A percentile compares a stretch with the other conserved stretches of the same genome.
These are phyloP conservation scores for Sebastes aleutianus DNA, from an alignment of 2,797 vertebrate species.

Conservation along the genomic window DNA sequence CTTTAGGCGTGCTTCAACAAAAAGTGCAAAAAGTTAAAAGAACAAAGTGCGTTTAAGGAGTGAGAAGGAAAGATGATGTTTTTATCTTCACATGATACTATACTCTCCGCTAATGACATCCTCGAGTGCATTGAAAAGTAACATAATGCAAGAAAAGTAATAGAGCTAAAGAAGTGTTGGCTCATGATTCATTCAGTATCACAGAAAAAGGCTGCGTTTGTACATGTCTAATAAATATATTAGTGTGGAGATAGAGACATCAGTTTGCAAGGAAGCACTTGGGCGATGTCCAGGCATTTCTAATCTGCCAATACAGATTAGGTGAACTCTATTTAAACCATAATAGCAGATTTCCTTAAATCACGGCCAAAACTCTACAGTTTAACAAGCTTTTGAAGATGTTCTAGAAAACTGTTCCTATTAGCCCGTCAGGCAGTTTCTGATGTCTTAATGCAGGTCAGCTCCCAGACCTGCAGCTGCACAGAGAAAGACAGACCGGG, in stretches of 20 bases:
- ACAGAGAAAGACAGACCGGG: slow-evolving; percentile 50
- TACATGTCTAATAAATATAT: slow-evolving; percentile 64
- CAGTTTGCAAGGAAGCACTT: slow-evolving; percentile 42
- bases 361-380: slow-evolving; percentile 73
- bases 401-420: slow-evolving; percentile 66
- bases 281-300: slow-evolving; percentile 65
- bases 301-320: slow-evolving; percentile 78
- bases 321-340: slow-evolving; percentile 75
- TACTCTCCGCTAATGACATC: not conserved
- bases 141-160: not conserved
- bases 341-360: slow-evolving; percentile 79
- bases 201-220: slow-evolving; percentile 34
- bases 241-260: slow-evolving; percentile 49
- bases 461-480: slow-evolving; percentile 74
- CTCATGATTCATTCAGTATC: slow-evolving; percentile 33
- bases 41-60: slow-evolving; percentile 19
- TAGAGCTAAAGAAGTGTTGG: slow-evolving; percentile 31
- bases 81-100: not conserved
- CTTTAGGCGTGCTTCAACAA: slow-evolving; percentile 27
- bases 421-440: slow-evolving; percentile 73
- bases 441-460: slow-evolving; percentile 82
- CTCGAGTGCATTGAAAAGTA: not conserved
- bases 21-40: slow-evolving; percentile 36
- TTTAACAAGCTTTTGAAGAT: slow-evolving; percentile 79
- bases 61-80: not conserved